These are phyloP conservation scores for Siniperca chuatsi DNA, from an alignment of 2,113 vertebrate genomes.

Conservation along the genomic window DNA sequence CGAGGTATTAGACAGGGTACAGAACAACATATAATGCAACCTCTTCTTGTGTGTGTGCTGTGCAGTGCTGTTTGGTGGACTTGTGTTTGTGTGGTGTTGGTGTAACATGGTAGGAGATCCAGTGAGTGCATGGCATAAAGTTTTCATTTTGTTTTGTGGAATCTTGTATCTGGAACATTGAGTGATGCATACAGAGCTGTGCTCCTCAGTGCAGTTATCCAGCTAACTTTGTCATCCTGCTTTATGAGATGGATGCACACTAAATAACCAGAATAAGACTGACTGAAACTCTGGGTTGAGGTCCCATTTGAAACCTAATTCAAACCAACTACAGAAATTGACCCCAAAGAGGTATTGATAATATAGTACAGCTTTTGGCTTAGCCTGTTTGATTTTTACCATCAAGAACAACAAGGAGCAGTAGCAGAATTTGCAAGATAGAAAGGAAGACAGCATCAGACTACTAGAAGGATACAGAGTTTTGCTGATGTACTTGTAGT, in stretches of 20 bases:
- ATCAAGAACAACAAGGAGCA: background rate
- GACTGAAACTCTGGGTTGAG: background rate
- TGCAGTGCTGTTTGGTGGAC: constrained; percentile 50
- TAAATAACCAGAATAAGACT: background rate
- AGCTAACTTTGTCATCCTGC: background rate
- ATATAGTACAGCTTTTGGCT: background rate
- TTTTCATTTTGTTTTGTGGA: constrained; percentile 23
- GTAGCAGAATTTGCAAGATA: background rate
- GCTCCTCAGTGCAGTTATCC: background rate
- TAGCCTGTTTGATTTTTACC: background rate
- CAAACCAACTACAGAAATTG: background rate
- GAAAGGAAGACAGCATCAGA: background rate
- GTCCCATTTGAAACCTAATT: background rate
- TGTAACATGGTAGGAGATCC: constrained; percentile 6
- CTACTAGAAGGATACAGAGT: too few species aligned
- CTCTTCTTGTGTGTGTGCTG: constrained; percentile 62
- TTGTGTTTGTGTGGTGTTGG: constrained; percentile 74
- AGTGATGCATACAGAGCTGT: background rate
- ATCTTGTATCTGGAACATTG: background rate
- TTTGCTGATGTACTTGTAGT: background rate
- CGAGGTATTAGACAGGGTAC: constrained; percentile 93
- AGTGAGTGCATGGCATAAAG: constrained; percentile 31
- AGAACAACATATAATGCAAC: constrained; percentile 77
- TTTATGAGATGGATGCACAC: background rate
- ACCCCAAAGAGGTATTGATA: background rate